Percentiles rank a stretch among this genome's conserved stretches.
These are phyloP conservation scores for Ameiurus melas DNA, from an alignment of 2,113 vertebrate species.

Conservation along the genomic window DNA sequence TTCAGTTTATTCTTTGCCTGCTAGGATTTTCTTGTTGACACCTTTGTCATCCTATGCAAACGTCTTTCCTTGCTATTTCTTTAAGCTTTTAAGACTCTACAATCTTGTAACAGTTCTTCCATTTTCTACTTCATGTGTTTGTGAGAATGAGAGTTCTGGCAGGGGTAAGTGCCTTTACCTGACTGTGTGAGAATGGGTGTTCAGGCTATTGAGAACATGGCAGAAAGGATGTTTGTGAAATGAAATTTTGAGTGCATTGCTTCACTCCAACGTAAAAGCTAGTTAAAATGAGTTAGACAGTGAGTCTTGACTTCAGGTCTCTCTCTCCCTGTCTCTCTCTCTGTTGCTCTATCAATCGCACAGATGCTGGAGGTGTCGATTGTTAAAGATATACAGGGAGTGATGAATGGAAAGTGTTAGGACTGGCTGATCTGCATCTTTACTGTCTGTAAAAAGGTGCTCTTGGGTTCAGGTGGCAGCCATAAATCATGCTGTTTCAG, in stretches of 20 bases:
- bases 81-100: neutral
- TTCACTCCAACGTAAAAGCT: neutral
- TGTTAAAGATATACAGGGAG: slow-evolving; percentile 51
- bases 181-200: neutral
- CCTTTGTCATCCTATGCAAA: neutral
- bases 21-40: neutral
- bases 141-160: slow-evolving; percentile 6
- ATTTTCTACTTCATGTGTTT: neutral
- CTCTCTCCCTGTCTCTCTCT: neutral
- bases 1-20: neutral
- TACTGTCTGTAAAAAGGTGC: slow-evolving; percentile 48
- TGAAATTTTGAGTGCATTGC: neutral
- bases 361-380: slow-evolving; percentile 36
- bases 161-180: slow-evolving; percentile 17
- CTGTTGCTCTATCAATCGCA: neutral
- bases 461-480: slow-evolving; percentile 50
- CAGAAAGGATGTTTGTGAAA: slow-evolving; percentile 1
- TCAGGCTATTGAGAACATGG: neutral
- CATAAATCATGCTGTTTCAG: slow-evolving; percentile 44
- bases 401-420: slow-evolving; percentile 69
- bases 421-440: slow-evolving; percentile 68
- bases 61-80: neutral
- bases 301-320: neutral
- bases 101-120: neutral
- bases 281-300: slow-evolving; percentile 2